These are phyloP conservation scores for Chloebia gouldiae DNA, from an alignment of 2,113 vertebrate genomes.

Conservation along the genomic window DNA sequence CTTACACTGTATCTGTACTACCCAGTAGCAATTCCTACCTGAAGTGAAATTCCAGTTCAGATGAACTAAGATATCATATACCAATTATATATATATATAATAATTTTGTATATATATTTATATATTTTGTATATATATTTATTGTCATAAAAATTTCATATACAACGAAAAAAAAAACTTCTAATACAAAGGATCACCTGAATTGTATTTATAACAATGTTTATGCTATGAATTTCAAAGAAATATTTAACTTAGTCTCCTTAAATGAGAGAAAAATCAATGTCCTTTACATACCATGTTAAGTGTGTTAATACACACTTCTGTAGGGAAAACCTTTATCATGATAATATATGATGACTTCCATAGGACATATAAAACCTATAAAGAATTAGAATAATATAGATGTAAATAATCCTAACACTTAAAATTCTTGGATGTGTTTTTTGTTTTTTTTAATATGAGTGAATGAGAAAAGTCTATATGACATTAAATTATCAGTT, in stretches of 20 bases:
- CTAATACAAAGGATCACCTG: background rate
- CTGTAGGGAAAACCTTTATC: background rate
- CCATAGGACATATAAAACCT: background rate
- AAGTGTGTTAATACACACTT: background rate
- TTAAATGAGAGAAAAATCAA: background rate
- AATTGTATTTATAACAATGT: background rate
- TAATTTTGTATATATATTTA: background rate
- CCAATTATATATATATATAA: background rate
- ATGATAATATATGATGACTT: background rate
- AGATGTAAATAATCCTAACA: background rate
- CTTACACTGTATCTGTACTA: background rate
- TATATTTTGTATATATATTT: background rate
- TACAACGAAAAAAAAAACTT: background rate
- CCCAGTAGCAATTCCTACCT: background rate
- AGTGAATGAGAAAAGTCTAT: background rate
- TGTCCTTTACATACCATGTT: background rate
- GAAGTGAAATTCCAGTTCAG: background rate
- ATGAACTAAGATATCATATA: background rate
- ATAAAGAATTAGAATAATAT: background rate
- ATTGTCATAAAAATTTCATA: background rate
- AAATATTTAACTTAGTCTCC: background rate
- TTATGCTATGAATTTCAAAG: background rate
- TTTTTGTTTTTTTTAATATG: background rate
- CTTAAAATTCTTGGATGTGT: background rate
- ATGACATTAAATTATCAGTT: background rate